Evolutionary conservation across 2,113 vertebrate species (phyloP).

Genomic region (Muscicapa adusta): DNA sequence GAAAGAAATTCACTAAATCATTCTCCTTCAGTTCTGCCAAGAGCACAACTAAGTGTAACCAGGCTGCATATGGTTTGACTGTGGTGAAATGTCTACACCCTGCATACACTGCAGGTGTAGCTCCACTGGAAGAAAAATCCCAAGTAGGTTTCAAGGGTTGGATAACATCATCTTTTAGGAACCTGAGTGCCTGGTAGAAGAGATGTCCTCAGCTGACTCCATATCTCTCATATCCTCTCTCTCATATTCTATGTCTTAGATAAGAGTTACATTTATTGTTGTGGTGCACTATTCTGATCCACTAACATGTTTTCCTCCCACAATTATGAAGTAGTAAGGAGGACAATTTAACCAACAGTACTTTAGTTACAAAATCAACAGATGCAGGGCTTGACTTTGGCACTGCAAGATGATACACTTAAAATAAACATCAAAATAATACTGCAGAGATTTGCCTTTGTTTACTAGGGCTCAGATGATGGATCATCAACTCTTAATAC

Average conservation of each 20-base stretch:
- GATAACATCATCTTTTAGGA: neutral
- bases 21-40: neutral
- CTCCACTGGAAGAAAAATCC: neutral
- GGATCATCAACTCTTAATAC: fast-evolving
- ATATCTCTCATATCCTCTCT: too few relatives aligned
- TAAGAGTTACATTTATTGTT: neutral
- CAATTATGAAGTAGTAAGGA: neutral
- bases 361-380: conserved; percentile 5
- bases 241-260: neutral
- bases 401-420: neutral
- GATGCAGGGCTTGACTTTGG: neutral
- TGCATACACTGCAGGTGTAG: neutral
- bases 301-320: neutral
- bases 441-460: neutral
- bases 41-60: neutral
- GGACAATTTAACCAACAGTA: neutral
- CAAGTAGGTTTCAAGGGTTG: neutral
- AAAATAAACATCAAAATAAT: neutral
- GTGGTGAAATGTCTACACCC: neutral
- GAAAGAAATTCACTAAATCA: neutral
- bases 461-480: neutral
- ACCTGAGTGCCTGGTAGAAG: neutral
- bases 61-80: neutral
- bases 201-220: neutral
- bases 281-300: neutral